Percentiles rank a stretch among this genome's conserved stretches.
Conservation (phyloP, 1,140 invertebrate species). For the Pseudomyrmex gracilis region DNA sequence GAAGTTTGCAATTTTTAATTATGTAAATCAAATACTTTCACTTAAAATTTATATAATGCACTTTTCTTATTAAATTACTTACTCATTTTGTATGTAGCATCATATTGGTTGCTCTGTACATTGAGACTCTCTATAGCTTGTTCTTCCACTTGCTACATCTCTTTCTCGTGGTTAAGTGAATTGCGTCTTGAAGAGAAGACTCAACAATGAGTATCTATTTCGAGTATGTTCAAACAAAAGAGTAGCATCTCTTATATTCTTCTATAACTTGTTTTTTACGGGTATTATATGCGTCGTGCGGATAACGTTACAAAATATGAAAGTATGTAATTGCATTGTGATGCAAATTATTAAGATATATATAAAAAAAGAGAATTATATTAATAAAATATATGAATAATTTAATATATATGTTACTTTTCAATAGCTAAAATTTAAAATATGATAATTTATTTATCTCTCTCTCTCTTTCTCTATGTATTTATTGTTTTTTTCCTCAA, state of each 20-base stretch:
- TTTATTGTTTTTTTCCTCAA: too few species aligned
- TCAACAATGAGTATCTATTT: constrained; percentile 48
- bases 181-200: constrained; percentile 16
- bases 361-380: not conserved
- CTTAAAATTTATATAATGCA: not conserved
- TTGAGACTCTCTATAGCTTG: not conserved
- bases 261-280: constrained; percentile 43
- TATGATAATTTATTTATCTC: too few species aligned
- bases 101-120: not conserved
- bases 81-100: not conserved
- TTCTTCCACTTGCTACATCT: constrained; percentile 1
- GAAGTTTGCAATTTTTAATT: too few species aligned
- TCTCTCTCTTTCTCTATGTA: not conserved
- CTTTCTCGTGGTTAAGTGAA: constrained; percentile 32
- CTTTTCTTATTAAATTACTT: not conserved
- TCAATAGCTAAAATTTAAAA: too few species aligned
- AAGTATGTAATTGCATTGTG: not conserved
- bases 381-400: not conserved
- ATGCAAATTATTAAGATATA: not conserved
- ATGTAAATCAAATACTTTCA: too few species aligned
- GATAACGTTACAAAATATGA: constrained; percentile 4
- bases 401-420: not conserved
- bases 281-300: not conserved
- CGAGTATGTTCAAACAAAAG: constrained; percentile 36
- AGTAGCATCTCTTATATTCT: constrained; percentile 53